Base-by-base conservation (phyloP, 2,797 vertebrate genomes). In the Anguilla megastoma region DNA sequence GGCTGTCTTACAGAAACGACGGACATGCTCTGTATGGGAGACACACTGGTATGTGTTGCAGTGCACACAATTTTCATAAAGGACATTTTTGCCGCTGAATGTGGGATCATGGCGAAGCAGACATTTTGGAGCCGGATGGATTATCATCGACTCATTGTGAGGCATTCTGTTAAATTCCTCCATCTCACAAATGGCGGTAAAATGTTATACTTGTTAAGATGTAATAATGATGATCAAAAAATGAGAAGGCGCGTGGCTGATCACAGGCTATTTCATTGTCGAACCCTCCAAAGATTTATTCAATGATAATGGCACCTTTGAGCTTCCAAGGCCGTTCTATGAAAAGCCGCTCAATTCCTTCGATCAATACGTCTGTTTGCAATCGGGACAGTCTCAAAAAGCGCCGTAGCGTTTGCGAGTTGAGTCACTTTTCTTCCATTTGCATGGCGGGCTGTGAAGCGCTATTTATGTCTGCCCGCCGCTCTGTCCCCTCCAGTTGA, bases 41-140 rank as follows among this genome's bases (percentile, higher is more conserved):
- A 91, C 90, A 52, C 90, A 89, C 86, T 87, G 80, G 90, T 87
- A 84, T 91, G 89, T 91, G 89, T 89, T 87, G 86, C 90, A 92
- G 85, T 88, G 90, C 91, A 92, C 90, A 93, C 88, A 86, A 88
- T 85, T 90, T 86, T 90, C 84, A 91, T 92, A 92, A 91, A 88
- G 63, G n/a, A 21, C 88, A 71, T 90, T 83, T 8, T 9, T 87
- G 69, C 87, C 80, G 86, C 83, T 58, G 89, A 30, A 7, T 30
- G 30, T 41, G 33, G 16, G 14, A 41, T 36, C 14, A 16, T 41
- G 14, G 36, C 21, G 2, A 3, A 36, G 36, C 21, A 71, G 74
- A 18, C 12, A 76, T 45, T 76, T 76, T 36, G 74, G 74, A 76
- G 18, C 36, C 18, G 74, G 74, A 16, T 36, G 33, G 74, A 41